These are phyloP conservation scores for Himalopsyche japonica DNA, from an alignment of 2,888 invertebrate genomes.

Conservation along the genomic window DNA sequence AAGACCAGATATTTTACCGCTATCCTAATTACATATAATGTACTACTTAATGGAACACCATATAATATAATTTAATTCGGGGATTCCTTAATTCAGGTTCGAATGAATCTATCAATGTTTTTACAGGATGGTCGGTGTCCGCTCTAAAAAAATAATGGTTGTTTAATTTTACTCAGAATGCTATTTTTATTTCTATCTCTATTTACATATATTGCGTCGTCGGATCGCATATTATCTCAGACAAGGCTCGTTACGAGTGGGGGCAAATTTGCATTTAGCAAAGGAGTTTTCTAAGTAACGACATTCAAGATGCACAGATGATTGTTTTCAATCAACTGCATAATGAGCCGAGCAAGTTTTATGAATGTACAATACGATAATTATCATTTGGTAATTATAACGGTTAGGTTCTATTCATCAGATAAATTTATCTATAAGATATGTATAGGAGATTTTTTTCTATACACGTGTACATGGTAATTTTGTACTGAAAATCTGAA, in stretches of 20 bases:
- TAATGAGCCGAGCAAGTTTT: not conserved
- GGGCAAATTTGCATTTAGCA: not conserved
- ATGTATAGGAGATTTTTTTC: no score
- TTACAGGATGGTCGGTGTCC: no score
- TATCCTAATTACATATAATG: no score
- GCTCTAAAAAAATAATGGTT: not conserved
- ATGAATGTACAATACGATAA: not conserved
- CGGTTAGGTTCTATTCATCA: not conserved
- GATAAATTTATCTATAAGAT: no score
- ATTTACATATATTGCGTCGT: not conserved
- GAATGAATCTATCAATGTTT: no score
- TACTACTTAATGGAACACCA: no score
- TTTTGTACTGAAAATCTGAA: no score
- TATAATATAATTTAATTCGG: no score
- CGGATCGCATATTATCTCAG: not conserved
- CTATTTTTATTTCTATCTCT: not conserved
- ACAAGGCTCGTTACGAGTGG: not conserved
- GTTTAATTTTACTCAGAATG: slow-evolving; percentile 37
- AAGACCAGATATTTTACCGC: no score
- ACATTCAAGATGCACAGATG: not conserved
- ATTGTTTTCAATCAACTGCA: not conserved
- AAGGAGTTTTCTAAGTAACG: not conserved
- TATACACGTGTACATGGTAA: no score
- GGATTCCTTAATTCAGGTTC: no score
- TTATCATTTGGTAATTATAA: not conserved